Evolutionary conservation across 1,140 invertebrate species (phyloP), one percentile per base, ranked within the genome.

Genomic region (Bombus cullumanus): DNA sequence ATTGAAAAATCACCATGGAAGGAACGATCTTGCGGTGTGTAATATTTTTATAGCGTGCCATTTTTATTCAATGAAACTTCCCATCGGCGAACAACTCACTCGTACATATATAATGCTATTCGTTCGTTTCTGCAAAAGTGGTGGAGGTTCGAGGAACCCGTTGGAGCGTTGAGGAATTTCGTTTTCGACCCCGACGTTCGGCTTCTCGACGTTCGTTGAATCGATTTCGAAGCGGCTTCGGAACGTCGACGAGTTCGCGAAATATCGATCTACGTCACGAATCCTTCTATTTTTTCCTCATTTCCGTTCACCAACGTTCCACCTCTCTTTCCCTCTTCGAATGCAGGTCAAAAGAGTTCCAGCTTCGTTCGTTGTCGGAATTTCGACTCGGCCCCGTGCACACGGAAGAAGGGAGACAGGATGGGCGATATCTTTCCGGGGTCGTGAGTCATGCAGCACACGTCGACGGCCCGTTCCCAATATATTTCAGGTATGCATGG

Each of bases 381-480:
- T 85, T 85, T 78, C 64, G 82, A 53, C 3, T 62, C 15, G 43
- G 28, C 15, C 18, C 3, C 10, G 41, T 5, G 41, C 12, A 34
- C 6, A 34, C 64, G 73, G 41, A 53, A 10, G 41, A 39, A 34
- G 43, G 13, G 4, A 72, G 18, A 59, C 47, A 13, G 37, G n/a
- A 31, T 41, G 6, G 73, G 31, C 66, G 43, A 87, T 89, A 87
- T 87, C 86, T 85, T 89, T 88, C 76, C 76, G 68, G 73, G 79
- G 41, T 68, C 85, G 83, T 92, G 92, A 91, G 86, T 92, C 90
- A 92, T 89, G 90, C 87, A 83, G 85, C 28, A 83, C 86, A 85
- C 83, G 80, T 86, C 80, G 86, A 86, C 80, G 57, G 73, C 79
- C 74, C 85, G 69, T 91, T 92, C 86, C 80, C 82, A 89, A 91